Conservation (phyloP, 2,888 invertebrate genomes). For the Mylabris sibirica region DNA sequence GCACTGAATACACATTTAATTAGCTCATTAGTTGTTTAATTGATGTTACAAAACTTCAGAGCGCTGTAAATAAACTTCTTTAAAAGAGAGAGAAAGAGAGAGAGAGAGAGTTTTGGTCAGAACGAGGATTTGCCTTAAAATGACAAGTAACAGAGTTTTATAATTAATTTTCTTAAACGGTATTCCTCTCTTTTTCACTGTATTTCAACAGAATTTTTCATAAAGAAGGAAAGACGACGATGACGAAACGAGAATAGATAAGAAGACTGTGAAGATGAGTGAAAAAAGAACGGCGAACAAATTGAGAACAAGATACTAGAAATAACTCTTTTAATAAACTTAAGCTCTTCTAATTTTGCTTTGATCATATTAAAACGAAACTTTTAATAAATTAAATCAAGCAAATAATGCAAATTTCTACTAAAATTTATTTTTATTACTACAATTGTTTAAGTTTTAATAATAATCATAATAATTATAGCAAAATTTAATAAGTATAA, state of each 20-base stretch:
- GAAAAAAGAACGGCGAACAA: not conserved
- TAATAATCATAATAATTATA: not conserved
- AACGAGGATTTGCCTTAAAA: constrained; percentile 30
- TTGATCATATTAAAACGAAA: not conserved
- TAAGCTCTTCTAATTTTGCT: not conserved
- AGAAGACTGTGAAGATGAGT: too few relatives aligned
- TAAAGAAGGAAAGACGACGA: not conserved
- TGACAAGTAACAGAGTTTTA: constrained; percentile 26
- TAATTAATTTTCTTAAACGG: constrained; percentile 33
- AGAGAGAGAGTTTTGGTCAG: constrained; percentile 39
- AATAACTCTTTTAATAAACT: constrained; percentile 1
- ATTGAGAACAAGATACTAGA: not conserved
- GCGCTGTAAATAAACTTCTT: constrained; percentile 39
- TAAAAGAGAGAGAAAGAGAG: too few relatives aligned
- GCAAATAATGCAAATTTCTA: not conserved
- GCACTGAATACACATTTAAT: constrained; percentile 64
- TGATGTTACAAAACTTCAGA: constrained; percentile 61
- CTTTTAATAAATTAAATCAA: constrained; percentile 1
- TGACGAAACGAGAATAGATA: not conserved
- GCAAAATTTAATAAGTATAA: not conserved
- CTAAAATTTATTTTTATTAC: not conserved
- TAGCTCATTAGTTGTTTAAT: constrained; percentile 65
- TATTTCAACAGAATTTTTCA: not conserved
- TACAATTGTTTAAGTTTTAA: not conserved
- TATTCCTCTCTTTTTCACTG: constrained; percentile 19